phyloP scores from a whole-genome alignment of 1,140 invertebrate species.

The Linepithema humile region DNA sequence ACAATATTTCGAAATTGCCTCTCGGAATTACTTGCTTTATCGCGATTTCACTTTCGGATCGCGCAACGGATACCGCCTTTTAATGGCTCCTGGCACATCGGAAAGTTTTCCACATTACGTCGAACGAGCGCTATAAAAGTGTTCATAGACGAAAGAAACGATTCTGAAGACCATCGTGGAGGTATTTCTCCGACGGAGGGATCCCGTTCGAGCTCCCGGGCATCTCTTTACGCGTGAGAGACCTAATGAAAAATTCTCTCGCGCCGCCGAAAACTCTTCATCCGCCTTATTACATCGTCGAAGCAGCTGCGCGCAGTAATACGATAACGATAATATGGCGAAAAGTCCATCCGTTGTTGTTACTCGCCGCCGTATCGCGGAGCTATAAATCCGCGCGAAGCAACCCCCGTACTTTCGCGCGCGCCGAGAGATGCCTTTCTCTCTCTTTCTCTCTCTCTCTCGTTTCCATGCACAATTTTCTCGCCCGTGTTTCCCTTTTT shows the following conservation, averaged over 20 bases:
- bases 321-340: slow-evolving; percentile 26
- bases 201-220: slow-evolving; percentile 10
- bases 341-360: slow-evolving; percentile 7
- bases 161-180: slow-evolving; percentile 11
- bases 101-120: slow-evolving; percentile 35
- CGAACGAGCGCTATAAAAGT: slow-evolving; percentile 40
- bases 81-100: slow-evolving; percentile 8
- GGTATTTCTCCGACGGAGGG: neutral
- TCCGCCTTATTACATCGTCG: slow-evolving; percentile 12
- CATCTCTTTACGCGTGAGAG: neutral
- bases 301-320: neutral
- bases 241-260: slow-evolving; percentile 40
- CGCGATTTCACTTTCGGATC: neutral
- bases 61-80: slow-evolving; percentile 2
- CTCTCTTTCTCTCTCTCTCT: no score
- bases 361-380: neutral
- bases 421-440: no score
- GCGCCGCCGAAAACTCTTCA: slow-evolving; percentile 15
- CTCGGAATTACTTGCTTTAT: neutral
- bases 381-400: slow-evolving; percentile 17
- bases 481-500: slow-evolving; percentile 46
- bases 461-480: slow-evolving; percentile 63
- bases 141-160: slow-evolving; percentile 7
- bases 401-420: slow-evolving; percentile 2
- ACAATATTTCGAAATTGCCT: slow-evolving; percentile 35